Conservation (phyloP, 2,113 vertebrate genomes). For the Procavia capensis region DNA sequence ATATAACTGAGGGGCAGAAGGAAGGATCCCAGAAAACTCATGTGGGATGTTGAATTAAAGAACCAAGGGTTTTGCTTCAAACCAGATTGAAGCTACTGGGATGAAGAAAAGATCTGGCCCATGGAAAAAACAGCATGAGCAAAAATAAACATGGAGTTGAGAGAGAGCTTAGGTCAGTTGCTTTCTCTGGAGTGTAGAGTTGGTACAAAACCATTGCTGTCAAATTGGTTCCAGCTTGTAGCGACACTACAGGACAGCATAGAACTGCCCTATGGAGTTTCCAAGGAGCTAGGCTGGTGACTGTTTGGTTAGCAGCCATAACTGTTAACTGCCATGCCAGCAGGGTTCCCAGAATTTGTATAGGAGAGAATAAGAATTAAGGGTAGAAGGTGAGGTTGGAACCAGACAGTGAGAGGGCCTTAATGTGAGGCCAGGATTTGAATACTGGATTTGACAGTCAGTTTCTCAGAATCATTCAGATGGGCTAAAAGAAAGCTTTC, state of each 20-base stretch:
- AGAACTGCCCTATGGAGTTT: too few species aligned
- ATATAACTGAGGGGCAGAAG: not conserved
- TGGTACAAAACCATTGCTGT: too few species aligned
- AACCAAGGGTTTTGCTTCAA: not conserved
- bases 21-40: not conserved
- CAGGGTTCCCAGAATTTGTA: not conserved
- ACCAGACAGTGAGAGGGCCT: not conserved
- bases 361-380: not conserved
- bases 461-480: not conserved
- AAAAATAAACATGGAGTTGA: rapidly evolving
- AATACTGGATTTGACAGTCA: not conserved
- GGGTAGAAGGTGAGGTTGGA: not conserved
- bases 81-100: not conserved
- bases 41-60: not conserved
- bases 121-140: not conserved
- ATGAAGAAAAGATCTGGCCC: not conserved
- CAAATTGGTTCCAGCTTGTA: too few species aligned
- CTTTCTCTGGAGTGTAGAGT: not conserved
- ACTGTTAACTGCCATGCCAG: too few species aligned
- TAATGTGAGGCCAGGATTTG: not conserved
- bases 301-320: too few species aligned
- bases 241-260: too few species aligned
- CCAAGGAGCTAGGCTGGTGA: too few species aligned
- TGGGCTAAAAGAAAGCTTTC: not conserved
- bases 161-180: not conserved